Conservation (phyloP, 2,113 vertebrate species). For the Sarotherodon lohbergeri region DNA sequence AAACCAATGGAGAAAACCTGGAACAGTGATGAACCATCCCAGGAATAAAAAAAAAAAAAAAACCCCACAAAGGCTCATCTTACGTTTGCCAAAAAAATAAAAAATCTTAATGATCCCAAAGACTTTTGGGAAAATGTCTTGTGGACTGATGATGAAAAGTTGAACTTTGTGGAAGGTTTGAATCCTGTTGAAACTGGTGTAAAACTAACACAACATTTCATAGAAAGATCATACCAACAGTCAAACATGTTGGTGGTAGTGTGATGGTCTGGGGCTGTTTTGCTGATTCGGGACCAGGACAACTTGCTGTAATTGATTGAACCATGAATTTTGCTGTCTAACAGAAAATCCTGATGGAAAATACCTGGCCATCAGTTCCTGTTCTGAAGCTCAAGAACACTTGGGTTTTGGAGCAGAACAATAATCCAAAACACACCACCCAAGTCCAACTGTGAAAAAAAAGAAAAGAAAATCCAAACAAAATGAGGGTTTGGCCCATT, state of each 20-base stretch:
- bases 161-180: not conserved
- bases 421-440: not conserved
- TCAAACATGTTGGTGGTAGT: not conserved
- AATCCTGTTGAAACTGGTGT: not conserved
- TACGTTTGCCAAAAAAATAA: not conserved
- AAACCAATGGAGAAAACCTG: not conserved
- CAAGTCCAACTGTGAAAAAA: not conserved
- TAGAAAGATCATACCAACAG: not conserved
- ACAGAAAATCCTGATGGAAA: not conserved
- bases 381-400: not conserved
- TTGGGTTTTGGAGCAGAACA: not conserved
- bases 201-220: not conserved
- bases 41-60: no score
- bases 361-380: not conserved
- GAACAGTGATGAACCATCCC: not conserved
- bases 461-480: accelerated
- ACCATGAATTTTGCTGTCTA: not conserved
- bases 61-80: not conserved
- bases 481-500: not conserved
- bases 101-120: not conserved
- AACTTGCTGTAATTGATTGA: not conserved
- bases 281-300: not conserved
- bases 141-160: not conserved
- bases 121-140: not conserved
- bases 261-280: not conserved